Conservation (phyloP, 2,113 vertebrate species). For the Hymenochirus boettgeri region DNA sequence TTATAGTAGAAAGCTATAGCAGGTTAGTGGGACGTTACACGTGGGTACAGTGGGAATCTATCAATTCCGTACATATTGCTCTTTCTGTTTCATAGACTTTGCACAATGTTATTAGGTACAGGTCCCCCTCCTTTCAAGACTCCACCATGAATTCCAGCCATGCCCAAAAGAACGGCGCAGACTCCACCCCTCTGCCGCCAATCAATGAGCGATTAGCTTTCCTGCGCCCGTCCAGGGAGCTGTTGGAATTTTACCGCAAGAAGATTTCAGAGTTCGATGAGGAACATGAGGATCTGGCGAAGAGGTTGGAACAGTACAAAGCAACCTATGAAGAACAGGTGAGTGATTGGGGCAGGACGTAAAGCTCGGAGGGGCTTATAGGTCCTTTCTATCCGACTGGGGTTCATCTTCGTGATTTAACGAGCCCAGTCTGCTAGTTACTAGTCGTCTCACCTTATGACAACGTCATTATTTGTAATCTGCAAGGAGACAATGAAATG, state of each 20-base stretch:
- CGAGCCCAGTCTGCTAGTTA: no score
- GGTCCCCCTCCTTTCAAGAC: not conserved
- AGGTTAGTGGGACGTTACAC: no score
- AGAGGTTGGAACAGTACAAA: conserved; percentile 79
- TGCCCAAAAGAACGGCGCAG: conserved; percentile 43
- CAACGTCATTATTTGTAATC: no score
- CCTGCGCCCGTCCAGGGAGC: conserved; percentile 79
- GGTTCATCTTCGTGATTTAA: no score
- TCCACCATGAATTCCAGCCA: conserved; percentile 2
- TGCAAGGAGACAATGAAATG: no score
- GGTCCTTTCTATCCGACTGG: no score
- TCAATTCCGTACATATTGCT: no score
- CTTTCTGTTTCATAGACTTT: no score
- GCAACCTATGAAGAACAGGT: conserved; percentile 79
- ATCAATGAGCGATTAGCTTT: conserved; percentile 72
- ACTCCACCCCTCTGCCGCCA: conserved; percentile 72
- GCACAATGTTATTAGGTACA: conserved; percentile 2
- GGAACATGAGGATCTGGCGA: conserved; percentile 82
- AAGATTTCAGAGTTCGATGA: conserved; percentile 82
- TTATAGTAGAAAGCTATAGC: no score
- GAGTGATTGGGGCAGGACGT: not conserved
- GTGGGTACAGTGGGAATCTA: no score
- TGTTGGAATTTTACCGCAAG: conserved; percentile 85
- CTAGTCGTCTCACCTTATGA: no score
- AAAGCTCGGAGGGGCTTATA: no score